Evolutionary conservation across 1,140 invertebrate species (phyloP).

Genomic region (Drosophila ficusphila): DNA sequence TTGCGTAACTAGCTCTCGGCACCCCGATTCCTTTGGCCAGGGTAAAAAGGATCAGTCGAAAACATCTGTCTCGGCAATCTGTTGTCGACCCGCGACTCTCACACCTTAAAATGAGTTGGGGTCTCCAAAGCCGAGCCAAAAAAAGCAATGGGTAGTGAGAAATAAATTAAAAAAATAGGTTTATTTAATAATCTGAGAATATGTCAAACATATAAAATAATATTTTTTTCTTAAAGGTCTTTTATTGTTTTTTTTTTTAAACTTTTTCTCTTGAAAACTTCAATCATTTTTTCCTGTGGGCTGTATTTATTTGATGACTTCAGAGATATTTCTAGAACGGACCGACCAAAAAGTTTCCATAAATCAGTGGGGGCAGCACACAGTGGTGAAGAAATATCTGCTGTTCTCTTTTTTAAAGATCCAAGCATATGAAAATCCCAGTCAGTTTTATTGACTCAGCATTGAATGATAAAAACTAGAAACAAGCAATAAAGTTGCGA

Average conservation of each 20-base stretch:
- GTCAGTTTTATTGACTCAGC: background rate
- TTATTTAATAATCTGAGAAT: too few relatives aligned
- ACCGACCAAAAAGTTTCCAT: constrained; percentile 13
- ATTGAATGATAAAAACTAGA: constrained; percentile 4
- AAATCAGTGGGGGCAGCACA: constrained; percentile 8
- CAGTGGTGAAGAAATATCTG: too few relatives aligned
- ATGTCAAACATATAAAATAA: background rate
- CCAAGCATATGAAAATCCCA: background rate
- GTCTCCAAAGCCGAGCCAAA: background rate
- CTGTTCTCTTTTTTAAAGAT: background rate
- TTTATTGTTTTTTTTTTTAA: background rate
- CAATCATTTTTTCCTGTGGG: background rate
- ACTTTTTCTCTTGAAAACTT: background rate
- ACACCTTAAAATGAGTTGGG: constrained; percentile 24
- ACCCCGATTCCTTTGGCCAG: background rate
- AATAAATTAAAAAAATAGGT: background rate
- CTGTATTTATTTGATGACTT: background rate
- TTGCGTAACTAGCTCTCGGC: constrained; percentile 40
- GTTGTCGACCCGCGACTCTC: constrained; percentile 23
- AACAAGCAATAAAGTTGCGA: constrained; percentile 24
- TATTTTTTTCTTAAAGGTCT: background rate
- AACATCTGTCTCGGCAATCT: constrained; percentile 42
- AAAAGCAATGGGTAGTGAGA: background rate
- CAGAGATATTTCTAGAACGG: background rate
- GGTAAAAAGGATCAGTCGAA: constrained; percentile 21